phyloP scores from a whole-genome alignment of 2,113 vertebrate species.

The Symphodus melops region DNA sequence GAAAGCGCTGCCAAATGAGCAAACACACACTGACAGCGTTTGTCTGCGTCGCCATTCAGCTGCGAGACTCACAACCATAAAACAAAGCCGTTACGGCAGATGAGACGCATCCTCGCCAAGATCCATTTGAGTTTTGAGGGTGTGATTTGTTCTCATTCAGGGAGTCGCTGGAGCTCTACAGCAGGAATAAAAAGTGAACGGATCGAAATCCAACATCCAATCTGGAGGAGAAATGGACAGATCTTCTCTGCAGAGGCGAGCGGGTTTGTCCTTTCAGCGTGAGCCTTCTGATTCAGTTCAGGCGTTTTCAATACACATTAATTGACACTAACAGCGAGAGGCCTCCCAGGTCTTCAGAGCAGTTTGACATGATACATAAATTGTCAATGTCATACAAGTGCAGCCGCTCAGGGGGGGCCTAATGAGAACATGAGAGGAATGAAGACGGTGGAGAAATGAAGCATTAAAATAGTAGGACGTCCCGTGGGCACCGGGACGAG shows the following conservation, averaged over 20 bases:
- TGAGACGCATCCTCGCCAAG: slow-evolving; percentile 33
- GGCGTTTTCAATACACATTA: slow-evolving; percentile 25
- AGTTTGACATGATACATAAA: slow-evolving; percentile 50
- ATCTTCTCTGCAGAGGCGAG: slow-evolving; percentile 9
- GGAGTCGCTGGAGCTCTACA: slow-evolving; percentile 26
- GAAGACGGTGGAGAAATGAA: slow-evolving; percentile 44
- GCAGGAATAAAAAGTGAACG: slow-evolving; percentile 11
- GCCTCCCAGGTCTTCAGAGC: slow-evolving; percentile 30
- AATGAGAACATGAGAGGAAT: slow-evolving; percentile 59
- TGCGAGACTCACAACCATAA: slow-evolving; percentile 29
- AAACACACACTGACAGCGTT: slow-evolving; percentile 47
- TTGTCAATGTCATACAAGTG: slow-evolving; percentile 59
- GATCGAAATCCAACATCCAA: slow-evolving; percentile 1
- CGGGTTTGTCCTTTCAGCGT: background rate
- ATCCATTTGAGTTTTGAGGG: slow-evolving; percentile 32
- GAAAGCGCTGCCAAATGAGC: slow-evolving; percentile 56
- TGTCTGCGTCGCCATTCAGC: slow-evolving; percentile 35
- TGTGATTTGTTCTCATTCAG: slow-evolving; percentile 39
- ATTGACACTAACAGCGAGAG: slow-evolving; percentile 25
- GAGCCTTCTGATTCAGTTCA: background rate
- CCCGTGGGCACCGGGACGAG: background rate
- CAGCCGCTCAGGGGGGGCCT: slow-evolving; percentile 46
- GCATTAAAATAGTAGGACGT: slow-evolving; percentile 48
- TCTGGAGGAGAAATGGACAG: slow-evolving; percentile 4
- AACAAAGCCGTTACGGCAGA: slow-evolving; percentile 47